Evolutionary conservation across 2,888 invertebrate genomes (phyloP), one percentile per base, ranked within the genome.

Genomic region (Notodonta ziczac): DNA sequence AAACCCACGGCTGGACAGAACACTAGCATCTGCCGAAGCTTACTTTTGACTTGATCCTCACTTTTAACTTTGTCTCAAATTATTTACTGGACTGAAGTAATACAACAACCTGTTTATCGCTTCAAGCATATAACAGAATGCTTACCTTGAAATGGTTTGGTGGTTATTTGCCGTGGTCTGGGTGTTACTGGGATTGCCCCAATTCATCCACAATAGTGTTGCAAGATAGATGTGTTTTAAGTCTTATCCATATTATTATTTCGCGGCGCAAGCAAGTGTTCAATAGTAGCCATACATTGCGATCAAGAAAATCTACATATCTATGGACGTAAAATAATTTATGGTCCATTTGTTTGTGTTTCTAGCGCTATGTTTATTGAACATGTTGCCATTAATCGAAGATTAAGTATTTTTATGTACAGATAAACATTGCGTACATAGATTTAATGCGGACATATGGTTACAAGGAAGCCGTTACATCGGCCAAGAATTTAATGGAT

Each of bases 291-390:
- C 39, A 39, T 57, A 50, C 48, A 46, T 13, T 32, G 50, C 57
- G 50, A 57, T 57, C 32, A 50, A 57, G 39, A 39, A 57, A 57
- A 50, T 50, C 50, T 58, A 52, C 58, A 58, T 58, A 42, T 52
- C 24, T 39, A 48, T 35, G 51, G 13, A 50, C 57, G 51, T 51
- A 52, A 52, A 42, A 42, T 52, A 58, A 58, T 58, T 52, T 58
- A 58, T 58, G 13, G 42, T 42, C 42, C 16, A 16, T 58, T 42
- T 58, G 58, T 42, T 52, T 44, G 24, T 56, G 56, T 56, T 42
- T 16, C 44, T 44, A 16, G 6, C 44, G 10, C 42, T 44, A 44
- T 56, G 44, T 56, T 56, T 56, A 56, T 44, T 13, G 56, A 14
- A 54, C 54, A 39, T 12, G 54, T 39, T 39, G 54, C 54, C 10